These are phyloP conservation scores for Dorcus hopei DNA, from an alignment of 2,888 invertebrate genomes.

Conservation along the genomic window DNA sequence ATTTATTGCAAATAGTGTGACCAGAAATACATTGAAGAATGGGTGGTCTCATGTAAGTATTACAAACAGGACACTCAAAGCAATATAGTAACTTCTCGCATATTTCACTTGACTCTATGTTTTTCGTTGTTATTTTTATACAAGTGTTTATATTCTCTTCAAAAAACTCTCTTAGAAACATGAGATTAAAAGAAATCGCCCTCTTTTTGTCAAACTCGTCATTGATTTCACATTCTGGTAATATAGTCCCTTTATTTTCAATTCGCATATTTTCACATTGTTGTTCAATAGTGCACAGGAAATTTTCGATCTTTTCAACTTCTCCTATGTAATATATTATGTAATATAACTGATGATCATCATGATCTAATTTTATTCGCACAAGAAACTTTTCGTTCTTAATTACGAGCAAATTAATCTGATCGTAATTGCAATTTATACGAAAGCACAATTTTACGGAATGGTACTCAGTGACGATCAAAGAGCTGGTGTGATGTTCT, in stretches of 20 bases:
- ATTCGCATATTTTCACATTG: constrained; percentile 33
- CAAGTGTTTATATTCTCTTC: constrained; percentile 11
- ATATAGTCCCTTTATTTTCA: constrained; percentile 28
- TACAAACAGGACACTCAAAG: constrained; percentile 43
- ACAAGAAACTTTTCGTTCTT: constrained; percentile 34
- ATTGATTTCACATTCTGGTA: constrained; percentile 16
- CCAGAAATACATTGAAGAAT: constrained; percentile 42
- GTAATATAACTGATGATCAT: constrained; percentile 32
- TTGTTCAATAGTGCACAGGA: constrained; percentile 38
- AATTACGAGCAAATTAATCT: constrained; percentile 34
- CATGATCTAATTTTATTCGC: constrained; percentile 30
- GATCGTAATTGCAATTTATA: constrained; percentile 25
- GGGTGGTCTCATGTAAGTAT: constrained; percentile 40
- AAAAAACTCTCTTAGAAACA: constrained; percentile 32
- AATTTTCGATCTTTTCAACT: constrained; percentile 25
- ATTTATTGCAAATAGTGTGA: constrained; percentile 40
- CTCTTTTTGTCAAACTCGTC: constrained; percentile 12
- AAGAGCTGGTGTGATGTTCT: constrained; percentile 33
- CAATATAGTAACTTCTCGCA: constrained; percentile 35
- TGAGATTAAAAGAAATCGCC: constrained; percentile 30
- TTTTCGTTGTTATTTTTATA: constrained; percentile 11
- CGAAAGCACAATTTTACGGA: constrained; percentile 35
- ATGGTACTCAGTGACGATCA: constrained; percentile 33
- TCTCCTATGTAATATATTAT: constrained; percentile 36
- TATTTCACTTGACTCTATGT: not conserved